Percentiles rank a stretch among this genome's conserved stretches.
Evolutionary conservation across 1,140 invertebrate genomes (phyloP).

Genomic region (Neoseiulus cucumeris): DNA sequence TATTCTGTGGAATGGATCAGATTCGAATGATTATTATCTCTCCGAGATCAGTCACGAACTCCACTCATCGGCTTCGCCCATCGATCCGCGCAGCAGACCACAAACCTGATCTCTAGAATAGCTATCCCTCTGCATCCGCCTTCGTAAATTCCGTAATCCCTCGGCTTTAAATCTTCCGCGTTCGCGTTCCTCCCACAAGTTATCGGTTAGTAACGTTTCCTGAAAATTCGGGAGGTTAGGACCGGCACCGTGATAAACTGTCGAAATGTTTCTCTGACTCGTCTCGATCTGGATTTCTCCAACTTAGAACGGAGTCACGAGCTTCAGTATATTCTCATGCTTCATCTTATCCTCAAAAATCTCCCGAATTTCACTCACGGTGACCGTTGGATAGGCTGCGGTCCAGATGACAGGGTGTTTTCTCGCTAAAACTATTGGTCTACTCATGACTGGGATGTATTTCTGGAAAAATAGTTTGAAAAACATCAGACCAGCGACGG

Average conservation of each 20-base stretch:
- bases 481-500: neutral
- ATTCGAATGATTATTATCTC: neutral
- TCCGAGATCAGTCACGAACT: neutral
- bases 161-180: constrained; percentile 41
- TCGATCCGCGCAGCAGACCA: neutral
- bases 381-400: constrained; percentile 70
- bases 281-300: constrained; percentile 14
- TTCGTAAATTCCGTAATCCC: neutral
- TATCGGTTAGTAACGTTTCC: constrained; percentile 67
- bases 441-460: constrained; percentile 71
- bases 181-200: constrained; percentile 62
- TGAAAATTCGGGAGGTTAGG: constrained; percentile 11
- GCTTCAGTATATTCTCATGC: constrained; percentile 13
- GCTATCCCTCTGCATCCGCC: constrained; percentile 9
- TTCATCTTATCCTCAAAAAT: constrained; percentile 8
- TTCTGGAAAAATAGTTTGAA: constrained; percentile 33
- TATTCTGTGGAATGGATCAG: neutral
- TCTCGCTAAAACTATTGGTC: constrained; percentile 49
- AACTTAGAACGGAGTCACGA: constrained; percentile 13
- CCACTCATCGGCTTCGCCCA: neutral
- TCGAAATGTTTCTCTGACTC: constrained; percentile 14
- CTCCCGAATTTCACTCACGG: constrained; percentile 36
- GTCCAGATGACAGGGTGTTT: constrained; percentile 69
- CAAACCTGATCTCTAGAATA: neutral
- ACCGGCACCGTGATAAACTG: constrained; percentile 15